Base-by-base conservation (phyloP, 2,888 invertebrate genomes). In the Spatulosminthurus flaviceps region DNA sequence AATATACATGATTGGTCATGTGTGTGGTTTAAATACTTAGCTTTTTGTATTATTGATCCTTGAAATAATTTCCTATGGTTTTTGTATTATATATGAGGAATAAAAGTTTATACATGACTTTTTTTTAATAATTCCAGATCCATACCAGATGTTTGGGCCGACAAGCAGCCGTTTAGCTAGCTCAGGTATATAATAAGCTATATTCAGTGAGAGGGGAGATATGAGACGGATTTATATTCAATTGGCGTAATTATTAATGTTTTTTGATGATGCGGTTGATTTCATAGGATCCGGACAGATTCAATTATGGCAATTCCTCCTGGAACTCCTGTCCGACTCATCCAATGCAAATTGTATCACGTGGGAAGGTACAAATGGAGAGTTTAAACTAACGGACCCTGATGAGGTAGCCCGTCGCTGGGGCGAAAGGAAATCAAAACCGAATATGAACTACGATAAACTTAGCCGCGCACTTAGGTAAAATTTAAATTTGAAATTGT, bases 111-210 rank as follows among this genome's bases (percentile, higher is more conserved):
- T 51, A 51, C 1, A 51, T 67, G 76, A 4, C 34, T 69, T 81
- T 83, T 79, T 83, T 78, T 86, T 86, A 85, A 86, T 88, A 87
- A 87, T 92, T 92, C 79, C 92, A 96, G 97, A 97, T 94, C 97
- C 97, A 88, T 97, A 97, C 92, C 96, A 97, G 91, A 95, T 97
- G 94, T 96, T 97, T 89, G 97, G 96, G 82, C 95, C 97, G 82
- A 96, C 97, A 83, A 97, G 96, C 91, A 97, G 96, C 91, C 92
- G 97, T 87, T 90, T 97, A 88, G 97, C 97, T 78, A 96, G 95
- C 89, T 96, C 97, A 90, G 95, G 95, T 95, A 82, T 9, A n/a
- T n/a, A n/a, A n/a, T n/a, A n/a, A n/a, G n/a, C n/a, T n/a, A n/a
- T n/a, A n/a, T n/a, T n/a, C n/a, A n/a, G n/a, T n/a, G n/a, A n/a